A percentile compares a stretch with the other conserved stretches of the same genome.
Evolutionary conservation across 2,797 vertebrate genomes (phyloP).

Genomic region (Microtus obscurus): DNA sequence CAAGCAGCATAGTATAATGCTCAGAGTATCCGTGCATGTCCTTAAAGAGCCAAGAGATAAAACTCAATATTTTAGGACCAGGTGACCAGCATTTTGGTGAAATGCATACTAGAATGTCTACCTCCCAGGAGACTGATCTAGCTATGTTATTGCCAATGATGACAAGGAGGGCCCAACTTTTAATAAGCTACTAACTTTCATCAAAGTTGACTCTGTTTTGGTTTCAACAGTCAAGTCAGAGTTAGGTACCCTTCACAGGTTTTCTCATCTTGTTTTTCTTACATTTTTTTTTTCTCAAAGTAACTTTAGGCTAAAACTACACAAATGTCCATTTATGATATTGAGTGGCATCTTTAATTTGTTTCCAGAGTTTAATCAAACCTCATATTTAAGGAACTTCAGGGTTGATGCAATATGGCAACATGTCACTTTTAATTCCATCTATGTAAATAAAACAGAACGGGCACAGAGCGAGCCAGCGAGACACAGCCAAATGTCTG

Average conservation of each 20-base stretch:
- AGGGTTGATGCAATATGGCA: not conserved
- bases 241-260: not conserved
- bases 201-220: not conserved
- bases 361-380: slow-evolving; percentile 61
- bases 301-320: slow-evolving; percentile 53
- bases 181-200: not conserved
- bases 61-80: not conserved
- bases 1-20: not conserved
- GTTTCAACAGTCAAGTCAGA: slow-evolving; percentile 35
- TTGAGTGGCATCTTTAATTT: slow-evolving; percentile 33
- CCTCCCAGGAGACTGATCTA: not conserved
- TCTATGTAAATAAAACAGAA: slow-evolving; percentile 52
- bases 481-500: slow-evolving; percentile 67
- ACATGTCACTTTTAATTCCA: slow-evolving; percentile 59
- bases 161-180: not conserved
- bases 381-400: slow-evolving; percentile 47
- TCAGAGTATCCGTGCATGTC: not conserved
- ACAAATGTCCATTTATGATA: slow-evolving; percentile 48
- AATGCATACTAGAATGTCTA: not conserved
- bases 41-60: not conserved
- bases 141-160: not conserved
- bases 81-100: not conserved
- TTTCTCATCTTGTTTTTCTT: not conserved
- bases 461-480: slow-evolving; percentile 59
- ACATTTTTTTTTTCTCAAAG: slow-evolving; percentile 50